Base-by-base conservation (phyloP, 2,113 vertebrate genomes). In the Toxostoma redivivum region DNA sequence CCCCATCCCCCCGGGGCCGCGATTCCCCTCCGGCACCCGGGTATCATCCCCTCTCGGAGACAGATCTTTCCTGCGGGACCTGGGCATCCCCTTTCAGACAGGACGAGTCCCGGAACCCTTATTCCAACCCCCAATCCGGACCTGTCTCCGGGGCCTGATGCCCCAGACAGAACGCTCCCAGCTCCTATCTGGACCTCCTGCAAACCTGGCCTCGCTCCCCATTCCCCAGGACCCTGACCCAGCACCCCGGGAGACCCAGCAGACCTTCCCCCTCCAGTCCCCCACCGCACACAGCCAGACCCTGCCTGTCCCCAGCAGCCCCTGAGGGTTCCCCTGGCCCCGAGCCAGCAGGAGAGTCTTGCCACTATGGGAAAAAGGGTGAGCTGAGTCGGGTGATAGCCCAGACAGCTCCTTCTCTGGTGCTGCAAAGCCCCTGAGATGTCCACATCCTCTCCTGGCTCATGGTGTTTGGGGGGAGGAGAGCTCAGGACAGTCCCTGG, bases 241-340 rank as follows among this genome's bases (percentile, higher is more conserved):
- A 56, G 40, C n/a, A 47, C 19, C 22, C 37, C 0, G 1, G 25
- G 64, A 33, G 10, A 87, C 20, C 56, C 51, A 16, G 8, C 54
- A 35, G 27, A 60, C 38, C 37, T 65, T 37, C 13, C 24, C 23
- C 3, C 2, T 50, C 7, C 60, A 7, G 12, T 11, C 33, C 51
- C n/a, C 61, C 31, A 8, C 7, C 0, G 1, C 42, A 27, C 37
- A 3, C 31, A 48, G 86, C 35, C 3, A 0, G 51, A 30, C 42
- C 56, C 48, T 67, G 44, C 27, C 62, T 35, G 38, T 37, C 21
- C 56, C 44, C 78, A 20, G 58, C 57, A 64, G 66, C 57, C 64
- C 40, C 27, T 1, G 4, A 9, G n/a, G 47, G 38, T 19, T 24
- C 16, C 40, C 23, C n/a, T 28, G 38, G 25, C 65, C 14, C 12